Conservation (phyloP, 1,140 invertebrate genomes). For the Melanaphis sacchari region DNA sequence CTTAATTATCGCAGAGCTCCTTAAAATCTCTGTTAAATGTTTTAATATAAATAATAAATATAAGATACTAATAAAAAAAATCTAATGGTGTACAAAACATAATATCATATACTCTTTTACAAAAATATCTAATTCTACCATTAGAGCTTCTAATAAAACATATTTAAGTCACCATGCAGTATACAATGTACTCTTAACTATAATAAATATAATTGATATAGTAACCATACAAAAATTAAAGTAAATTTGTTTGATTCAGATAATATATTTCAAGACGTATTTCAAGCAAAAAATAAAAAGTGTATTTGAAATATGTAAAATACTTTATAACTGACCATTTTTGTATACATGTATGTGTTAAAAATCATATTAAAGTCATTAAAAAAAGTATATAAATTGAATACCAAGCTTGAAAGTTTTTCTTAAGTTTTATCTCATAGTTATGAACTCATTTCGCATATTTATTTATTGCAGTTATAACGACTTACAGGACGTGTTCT, state of each 20-base stretch:
- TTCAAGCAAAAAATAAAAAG: too few relatives aligned
- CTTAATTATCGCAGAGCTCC: too few relatives aligned
- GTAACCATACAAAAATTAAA: neutral
- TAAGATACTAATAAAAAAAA: too few relatives aligned
- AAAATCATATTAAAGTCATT: neutral
- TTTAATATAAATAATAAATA: too few relatives aligned
- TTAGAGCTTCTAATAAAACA: too few relatives aligned
- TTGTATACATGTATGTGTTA: neutral
- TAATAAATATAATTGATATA: neutral
- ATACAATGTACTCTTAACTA: neutral
- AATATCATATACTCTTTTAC: too few relatives aligned
- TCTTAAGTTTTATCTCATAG: neutral
- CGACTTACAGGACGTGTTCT: neutral
- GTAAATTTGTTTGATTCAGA: neutral
- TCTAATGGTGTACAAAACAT: too few relatives aligned
- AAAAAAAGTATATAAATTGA: neutral
- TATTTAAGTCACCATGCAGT: too few relatives aligned
- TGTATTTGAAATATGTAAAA: neutral
- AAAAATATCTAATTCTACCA: too few relatives aligned
- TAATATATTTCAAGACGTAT: neutral
- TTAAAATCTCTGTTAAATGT: too few relatives aligned
- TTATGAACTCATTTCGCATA: neutral
- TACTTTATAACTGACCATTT: neutral
- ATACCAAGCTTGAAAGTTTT: neutral
- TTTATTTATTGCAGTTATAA: conserved; percentile 33